These are phyloP conservation scores for Drosophila saltans DNA, from an alignment of 1,140 invertebrate species.

Conservation along the genomic window DNA sequence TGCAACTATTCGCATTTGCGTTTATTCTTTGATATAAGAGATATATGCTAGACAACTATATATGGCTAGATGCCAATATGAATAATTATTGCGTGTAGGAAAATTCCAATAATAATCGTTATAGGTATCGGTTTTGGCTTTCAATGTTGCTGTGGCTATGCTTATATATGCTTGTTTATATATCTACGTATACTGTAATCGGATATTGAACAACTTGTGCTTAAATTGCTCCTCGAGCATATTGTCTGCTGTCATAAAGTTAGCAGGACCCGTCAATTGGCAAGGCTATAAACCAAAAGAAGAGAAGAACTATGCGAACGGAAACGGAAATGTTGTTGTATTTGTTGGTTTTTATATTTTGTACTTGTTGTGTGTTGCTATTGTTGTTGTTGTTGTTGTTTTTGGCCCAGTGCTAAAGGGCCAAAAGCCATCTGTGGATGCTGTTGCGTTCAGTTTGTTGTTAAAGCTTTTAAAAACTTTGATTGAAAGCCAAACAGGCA, in stretches of 20 bases:
- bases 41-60: no score
- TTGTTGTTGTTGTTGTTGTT: constrained; percentile 35
- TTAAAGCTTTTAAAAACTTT: constrained; percentile 78
- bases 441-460: constrained; percentile 65
- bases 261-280: constrained; percentile 19
- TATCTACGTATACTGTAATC: not conserved
- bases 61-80: no score
- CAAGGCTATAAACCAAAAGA: constrained; percentile 45
- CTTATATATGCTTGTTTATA: no score
- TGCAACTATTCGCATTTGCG: no score
- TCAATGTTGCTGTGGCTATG: not conserved
- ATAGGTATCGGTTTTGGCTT: not conserved
- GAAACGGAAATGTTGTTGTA: constrained; percentile 66
- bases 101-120: not conserved
- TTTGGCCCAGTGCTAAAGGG: constrained; percentile 24
- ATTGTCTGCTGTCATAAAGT: constrained; percentile 5
- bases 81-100: no score
- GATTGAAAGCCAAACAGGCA: constrained; percentile 75
- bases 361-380: not conserved
- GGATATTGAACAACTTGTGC: not conserved
- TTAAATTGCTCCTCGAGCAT: not conserved
- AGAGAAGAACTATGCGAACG: constrained; percentile 49
- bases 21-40: no score
- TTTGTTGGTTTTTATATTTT: constrained; percentile 33
- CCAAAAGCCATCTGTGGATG: constrained; percentile 49